Evolutionary conservation across 2,888 invertebrate genomes (phyloP).

Genomic region (Eulithis prunata): DNA sequence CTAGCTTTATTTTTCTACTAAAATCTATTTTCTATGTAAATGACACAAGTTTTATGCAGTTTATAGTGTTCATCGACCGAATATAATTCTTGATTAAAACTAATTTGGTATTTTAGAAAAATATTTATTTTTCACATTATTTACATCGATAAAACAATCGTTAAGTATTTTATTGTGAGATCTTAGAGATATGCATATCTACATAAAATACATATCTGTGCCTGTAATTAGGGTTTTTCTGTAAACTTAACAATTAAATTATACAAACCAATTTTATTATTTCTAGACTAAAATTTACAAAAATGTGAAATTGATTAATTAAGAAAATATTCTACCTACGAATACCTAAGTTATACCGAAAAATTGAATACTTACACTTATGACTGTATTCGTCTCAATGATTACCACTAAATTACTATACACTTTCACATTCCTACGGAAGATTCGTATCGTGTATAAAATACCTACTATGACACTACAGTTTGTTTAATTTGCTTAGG

Average conservation of each 20-base stretch:
- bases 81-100: background rate
- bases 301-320: constrained; percentile 8
- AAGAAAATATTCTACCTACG: constrained; percentile 34
- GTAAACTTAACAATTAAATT: constrained; percentile 26
- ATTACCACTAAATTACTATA: constrained; percentile 46
- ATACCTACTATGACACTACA: constrained; percentile 49
- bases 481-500: constrained; percentile 42
- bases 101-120: constrained; percentile 63
- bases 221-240: constrained; percentile 17
- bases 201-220: constrained; percentile 19
- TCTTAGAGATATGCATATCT: constrained; percentile 7
- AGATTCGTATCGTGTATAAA: constrained; percentile 57
- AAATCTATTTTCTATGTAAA: constrained; percentile 7
- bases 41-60: background rate
- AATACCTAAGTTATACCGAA: constrained; percentile 30
- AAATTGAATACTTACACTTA: constrained; percentile 18
- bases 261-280: constrained; percentile 22
- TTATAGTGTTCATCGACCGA: no score
- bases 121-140: constrained; percentile 79
- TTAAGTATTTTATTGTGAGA: constrained; percentile 16
- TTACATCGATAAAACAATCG: constrained; percentile 53
- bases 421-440: constrained; percentile 54
- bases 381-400: constrained; percentile 38
- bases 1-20: constrained; percentile 12
- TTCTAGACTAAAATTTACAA: constrained; percentile 28